Percentiles rank a stretch among this genome's conserved stretches.
phyloP scores from a whole-genome alignment of 2,113 vertebrate genomes.

The Paramormyrops kingsleyae region DNA sequence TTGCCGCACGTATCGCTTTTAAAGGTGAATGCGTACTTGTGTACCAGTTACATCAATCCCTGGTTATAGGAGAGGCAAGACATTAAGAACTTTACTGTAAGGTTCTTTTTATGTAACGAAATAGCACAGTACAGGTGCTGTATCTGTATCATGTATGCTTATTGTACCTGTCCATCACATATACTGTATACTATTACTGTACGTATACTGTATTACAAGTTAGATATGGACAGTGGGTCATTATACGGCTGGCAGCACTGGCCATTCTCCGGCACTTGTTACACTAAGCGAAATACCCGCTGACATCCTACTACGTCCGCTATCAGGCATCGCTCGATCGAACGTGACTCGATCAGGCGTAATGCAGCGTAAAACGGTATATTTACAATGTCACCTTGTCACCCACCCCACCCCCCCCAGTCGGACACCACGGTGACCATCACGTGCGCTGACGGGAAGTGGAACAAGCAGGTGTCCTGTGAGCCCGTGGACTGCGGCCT shows the following conservation, averaged over 20 bases:
- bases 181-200: neutral
- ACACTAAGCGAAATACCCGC: neutral
- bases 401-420: slow-evolving; percentile 47
- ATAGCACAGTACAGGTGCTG: neutral
- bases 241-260: neutral
- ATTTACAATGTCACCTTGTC: slow-evolving; percentile 1
- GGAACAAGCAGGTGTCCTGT: slow-evolving; percentile 88
- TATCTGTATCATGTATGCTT: neutral
- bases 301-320: neutral
- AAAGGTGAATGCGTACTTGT: too few relatives aligned
- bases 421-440: slow-evolving; percentile 69
- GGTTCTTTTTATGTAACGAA: neutral
- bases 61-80: neutral
- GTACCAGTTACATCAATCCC: too few relatives aligned
- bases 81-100: neutral
- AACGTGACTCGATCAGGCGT: neutral
- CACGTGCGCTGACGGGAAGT: slow-evolving; percentile 86
- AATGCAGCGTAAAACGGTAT: neutral
- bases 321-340: neutral
- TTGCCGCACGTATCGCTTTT: too few relatives aligned
- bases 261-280: neutral
- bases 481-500: slow-evolving; percentile 92
- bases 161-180: neutral
- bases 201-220: neutral
- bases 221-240: neutral